phyloP scores from a whole-genome alignment of 2,797 vertebrate genomes.

The Caiman crocodilus region DNA sequence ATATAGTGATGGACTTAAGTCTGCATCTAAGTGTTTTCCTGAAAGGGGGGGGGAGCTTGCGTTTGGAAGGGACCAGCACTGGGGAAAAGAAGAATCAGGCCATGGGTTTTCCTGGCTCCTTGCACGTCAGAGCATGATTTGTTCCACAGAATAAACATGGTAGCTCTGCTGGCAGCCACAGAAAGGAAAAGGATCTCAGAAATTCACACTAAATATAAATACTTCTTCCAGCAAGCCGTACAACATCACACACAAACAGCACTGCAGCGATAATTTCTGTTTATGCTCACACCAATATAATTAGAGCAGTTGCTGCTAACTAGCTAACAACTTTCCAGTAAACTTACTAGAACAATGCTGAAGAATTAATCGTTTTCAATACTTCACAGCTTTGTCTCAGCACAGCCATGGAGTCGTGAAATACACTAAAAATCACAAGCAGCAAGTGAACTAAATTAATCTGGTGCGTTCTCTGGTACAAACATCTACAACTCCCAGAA shows the following conservation, averaged over 20 bases:
- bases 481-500: neutral
- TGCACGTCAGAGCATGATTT: neutral
- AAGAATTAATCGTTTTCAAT: slow-evolving; percentile 16
- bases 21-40: no score
- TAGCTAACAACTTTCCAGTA: slow-evolving; percentile 31
- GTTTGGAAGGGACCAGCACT: no score
- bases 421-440: slow-evolving; percentile 1
- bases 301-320: slow-evolving; percentile 57
- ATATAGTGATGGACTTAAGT: no score
- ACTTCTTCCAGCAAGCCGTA: slow-evolving; percentile 2
- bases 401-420: neutral
- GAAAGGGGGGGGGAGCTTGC: no score
- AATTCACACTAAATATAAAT: neutral
- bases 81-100: neutral
- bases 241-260: neutral
- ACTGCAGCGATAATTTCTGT: neutral
- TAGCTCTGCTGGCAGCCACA: neutral
- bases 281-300: slow-evolving; percentile 49
- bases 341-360: slow-evolving; percentile 19
- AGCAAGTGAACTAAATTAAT: slow-evolving; percentile 23
- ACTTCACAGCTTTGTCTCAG: slow-evolving; percentile 23
- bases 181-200: neutral
- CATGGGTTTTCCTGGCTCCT: neutral
- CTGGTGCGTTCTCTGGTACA: neutral
- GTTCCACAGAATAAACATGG: rapidly evolving